Percentiles rank a stretch among this genome's conserved stretches.
phyloP scores from a whole-genome alignment of 2,113 vertebrate species.

The Grammomys surdaster region DNA sequence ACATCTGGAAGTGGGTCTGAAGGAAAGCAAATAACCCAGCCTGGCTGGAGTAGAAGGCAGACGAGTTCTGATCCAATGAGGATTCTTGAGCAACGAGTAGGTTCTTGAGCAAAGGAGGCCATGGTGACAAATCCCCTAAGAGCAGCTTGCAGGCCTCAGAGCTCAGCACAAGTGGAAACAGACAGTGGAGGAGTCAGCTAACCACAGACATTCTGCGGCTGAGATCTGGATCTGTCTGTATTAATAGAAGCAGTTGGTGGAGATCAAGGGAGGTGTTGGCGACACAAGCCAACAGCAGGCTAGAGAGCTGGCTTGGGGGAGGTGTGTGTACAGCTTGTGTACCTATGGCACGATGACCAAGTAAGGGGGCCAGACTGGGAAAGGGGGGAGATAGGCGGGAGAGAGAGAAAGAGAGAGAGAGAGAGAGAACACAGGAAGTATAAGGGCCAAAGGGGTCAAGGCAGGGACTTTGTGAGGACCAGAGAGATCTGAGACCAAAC shows the following conservation, averaged over 20 bases:
- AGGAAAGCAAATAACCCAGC: not conserved
- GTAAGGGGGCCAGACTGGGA: not conserved
- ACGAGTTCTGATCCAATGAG: not conserved
- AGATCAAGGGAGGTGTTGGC: slow-evolving; percentile 40
- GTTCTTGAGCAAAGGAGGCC: not conserved
- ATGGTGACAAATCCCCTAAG: not conserved
- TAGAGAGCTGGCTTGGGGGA: not conserved
- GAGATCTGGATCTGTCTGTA: slow-evolving; percentile 52
- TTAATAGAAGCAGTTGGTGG: slow-evolving; percentile 66
- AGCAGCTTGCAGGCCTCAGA: not conserved
- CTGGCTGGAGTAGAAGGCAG: not conserved
- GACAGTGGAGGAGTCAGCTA: not conserved
- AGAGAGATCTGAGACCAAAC: not conserved
- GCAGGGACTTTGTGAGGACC: not conserved
- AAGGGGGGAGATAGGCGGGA: not conserved
- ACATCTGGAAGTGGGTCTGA: not conserved
- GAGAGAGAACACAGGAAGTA: not conserved
- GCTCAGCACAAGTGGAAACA: slow-evolving; percentile 47
- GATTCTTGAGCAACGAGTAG: not conserved
- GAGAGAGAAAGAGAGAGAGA: too few species aligned
- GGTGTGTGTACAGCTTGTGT: not conserved
- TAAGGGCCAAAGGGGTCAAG: not conserved
- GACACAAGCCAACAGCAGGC: not conserved
- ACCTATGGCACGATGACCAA: not conserved
- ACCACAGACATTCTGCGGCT: not conserved